Percentiles rank a stretch among this genome's conserved stretches.
These are phyloP conservation scores for Paedocypris sp. DNA, from an alignment of 2,113 vertebrate genomes.

Conservation along the genomic window DNA sequence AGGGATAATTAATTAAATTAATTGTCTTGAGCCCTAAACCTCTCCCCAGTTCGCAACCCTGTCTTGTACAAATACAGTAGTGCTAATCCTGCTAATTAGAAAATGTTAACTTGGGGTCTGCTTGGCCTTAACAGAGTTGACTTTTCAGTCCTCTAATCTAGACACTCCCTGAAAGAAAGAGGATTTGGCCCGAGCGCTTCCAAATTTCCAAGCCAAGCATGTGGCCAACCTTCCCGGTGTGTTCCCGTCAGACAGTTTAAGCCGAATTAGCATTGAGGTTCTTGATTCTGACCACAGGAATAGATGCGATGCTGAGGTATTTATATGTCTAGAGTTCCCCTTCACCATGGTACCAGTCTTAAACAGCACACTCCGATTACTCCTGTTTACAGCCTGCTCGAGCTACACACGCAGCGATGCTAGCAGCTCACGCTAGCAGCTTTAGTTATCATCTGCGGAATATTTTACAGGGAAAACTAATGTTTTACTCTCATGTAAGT, in stretches of 20 bases:
- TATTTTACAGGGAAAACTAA: no score
- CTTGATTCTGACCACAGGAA: constrained; percentile 17
- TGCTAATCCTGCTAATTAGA: no score
- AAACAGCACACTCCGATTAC: constrained; percentile 26
- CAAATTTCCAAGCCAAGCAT: background rate
- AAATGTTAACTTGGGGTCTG: no score
- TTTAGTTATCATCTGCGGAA: background rate
- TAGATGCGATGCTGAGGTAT: constrained; percentile 24
- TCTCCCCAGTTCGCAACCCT: no score
- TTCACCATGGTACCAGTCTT: constrained; percentile 9
- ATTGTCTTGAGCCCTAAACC: no score
- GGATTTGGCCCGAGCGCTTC: background rate
- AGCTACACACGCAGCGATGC: background rate
- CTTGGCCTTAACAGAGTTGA: background rate
- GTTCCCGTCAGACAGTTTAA: constrained; percentile 11
- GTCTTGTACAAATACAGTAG: no score
- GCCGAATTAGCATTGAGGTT: background rate
- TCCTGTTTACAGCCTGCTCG: constrained; percentile 8
- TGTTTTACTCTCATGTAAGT: no score
- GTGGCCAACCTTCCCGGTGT: background rate
- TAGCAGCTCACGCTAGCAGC: no score
- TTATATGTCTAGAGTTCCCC: constrained; percentile 25
- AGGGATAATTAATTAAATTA: no score
- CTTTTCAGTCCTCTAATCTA: background rate
- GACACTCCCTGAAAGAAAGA: background rate